phyloP scores from a whole-genome alignment of 2,888 invertebrate species.

The Timema podura region DNA sequence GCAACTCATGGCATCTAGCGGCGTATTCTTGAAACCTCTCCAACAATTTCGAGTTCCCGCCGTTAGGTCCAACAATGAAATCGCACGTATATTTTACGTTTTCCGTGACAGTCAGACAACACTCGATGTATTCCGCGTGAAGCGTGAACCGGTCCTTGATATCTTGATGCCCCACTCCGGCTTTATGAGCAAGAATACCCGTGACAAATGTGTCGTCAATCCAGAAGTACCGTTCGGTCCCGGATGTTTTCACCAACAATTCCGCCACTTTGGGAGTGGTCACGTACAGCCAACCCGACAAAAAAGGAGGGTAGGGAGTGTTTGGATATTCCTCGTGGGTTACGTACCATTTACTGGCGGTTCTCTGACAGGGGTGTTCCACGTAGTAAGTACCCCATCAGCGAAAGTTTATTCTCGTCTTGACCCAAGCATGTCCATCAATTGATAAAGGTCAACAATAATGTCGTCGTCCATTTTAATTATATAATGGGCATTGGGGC shows the following conservation, averaged over 20 bases:
- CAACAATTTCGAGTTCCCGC: conserved; percentile 66
- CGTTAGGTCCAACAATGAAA: conserved; percentile 70
- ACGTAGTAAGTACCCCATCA: conserved; percentile 64
- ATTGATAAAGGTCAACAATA: conserved; percentile 62
- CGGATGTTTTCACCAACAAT: conserved; percentile 53
- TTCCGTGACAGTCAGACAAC: conserved; percentile 53
- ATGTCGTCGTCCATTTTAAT: conserved; percentile 82
- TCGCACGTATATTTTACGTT: conserved; percentile 52
- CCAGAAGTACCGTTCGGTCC: conserved; percentile 73
- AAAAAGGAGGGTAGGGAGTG: conserved; percentile 64
- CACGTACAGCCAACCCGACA: conserved; percentile 82
- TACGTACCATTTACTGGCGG: conserved; percentile 78
- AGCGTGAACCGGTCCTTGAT: conserved; percentile 61
- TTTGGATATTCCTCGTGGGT: conserved; percentile 59
- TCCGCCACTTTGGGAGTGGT: conserved; percentile 62
- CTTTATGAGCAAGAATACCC: conserved; percentile 55
- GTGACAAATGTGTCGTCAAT: conserved; percentile 87
- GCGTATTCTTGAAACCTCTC: conserved; percentile 60
- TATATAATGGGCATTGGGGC: conserved; percentile 57
- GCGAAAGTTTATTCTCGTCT: conserved; percentile 45
- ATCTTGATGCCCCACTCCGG: conserved; percentile 41
- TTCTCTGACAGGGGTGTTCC: conserved; percentile 61
- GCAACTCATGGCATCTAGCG: conserved; percentile 54
- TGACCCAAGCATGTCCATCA: conserved; percentile 46
- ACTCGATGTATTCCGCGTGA: conserved; percentile 67